Percentiles rank a stretch among this genome's conserved stretches.
Conservation (phyloP, 1,140 invertebrate species). For the Drosophila obscura region DNA sequence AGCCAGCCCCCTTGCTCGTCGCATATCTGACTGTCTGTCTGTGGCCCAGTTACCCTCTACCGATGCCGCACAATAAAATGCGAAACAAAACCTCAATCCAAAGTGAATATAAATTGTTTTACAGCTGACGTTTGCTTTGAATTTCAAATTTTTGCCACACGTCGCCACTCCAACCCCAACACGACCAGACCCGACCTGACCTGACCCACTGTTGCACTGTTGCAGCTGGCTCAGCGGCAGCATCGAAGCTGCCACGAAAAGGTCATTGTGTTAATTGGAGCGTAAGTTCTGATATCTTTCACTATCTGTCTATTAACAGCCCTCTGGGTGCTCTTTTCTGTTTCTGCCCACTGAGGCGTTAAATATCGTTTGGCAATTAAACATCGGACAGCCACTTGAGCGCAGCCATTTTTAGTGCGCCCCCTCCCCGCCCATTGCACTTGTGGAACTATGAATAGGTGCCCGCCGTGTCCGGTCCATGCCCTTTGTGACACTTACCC, state of each 20-base stretch:
- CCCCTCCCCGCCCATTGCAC: no score
- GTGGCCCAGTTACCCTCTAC: background rate
- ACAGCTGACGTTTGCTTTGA: conserved; percentile 79
- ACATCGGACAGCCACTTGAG: conserved; percentile 7
- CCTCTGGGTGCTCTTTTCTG: conserved; percentile 9
- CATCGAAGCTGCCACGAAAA: conserved; percentile 56
- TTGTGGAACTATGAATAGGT: conserved; percentile 34
- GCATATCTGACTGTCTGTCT: conserved; percentile 10
- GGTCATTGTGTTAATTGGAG: conserved; percentile 80
- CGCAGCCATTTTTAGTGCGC: conserved; percentile 44
- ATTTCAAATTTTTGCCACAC: conserved; percentile 70
- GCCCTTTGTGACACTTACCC: conserved; percentile 84
- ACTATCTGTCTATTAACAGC: conserved; percentile 34
- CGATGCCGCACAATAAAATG: conserved; percentile 61
- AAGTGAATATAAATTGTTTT: conserved; percentile 83
- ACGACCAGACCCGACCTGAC: no score
- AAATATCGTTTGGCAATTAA: conserved; percentile 72
- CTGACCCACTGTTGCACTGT: no score
- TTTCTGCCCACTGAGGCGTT: conserved; percentile 52
- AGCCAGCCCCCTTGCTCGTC: background rate
- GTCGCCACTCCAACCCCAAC: background rate
- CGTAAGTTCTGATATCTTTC: conserved; percentile 63
- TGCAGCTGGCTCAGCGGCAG: conserved; percentile 18
- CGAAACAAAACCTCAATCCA: conserved; percentile 80
- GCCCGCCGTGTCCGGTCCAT: background rate